Evolutionary conservation across 2,113 vertebrate genomes (phyloP).

Genomic region (Epinephelus cyanopodus): DNA sequence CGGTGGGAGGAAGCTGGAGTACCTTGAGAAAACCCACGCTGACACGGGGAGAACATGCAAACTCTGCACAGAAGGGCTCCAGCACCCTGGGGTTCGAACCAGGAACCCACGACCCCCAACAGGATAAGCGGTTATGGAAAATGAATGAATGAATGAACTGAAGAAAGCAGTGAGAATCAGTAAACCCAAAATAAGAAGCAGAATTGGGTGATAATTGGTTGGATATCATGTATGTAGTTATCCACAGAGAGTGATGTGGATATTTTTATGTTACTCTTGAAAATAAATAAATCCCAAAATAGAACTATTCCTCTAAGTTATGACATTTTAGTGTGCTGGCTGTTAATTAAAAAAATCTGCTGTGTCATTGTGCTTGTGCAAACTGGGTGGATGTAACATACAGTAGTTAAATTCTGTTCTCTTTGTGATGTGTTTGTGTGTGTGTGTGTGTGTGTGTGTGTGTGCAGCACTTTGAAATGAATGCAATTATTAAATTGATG

Average conservation of each 20-base stretch:
- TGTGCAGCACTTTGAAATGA: conserved; percentile 19
- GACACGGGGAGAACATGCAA: too few species aligned
- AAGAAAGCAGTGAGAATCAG: background rate
- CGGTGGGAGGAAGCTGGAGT: too few species aligned
- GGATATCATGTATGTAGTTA: too few species aligned
- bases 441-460: background rate
- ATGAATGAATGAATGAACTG: background rate
- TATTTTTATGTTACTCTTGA: background rate
- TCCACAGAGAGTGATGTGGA: background rate
- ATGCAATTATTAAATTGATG: conserved; percentile 22
- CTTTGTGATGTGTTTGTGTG: background rate
- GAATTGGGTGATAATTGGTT: background rate
- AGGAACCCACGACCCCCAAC: too few species aligned
- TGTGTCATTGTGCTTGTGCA: background rate
- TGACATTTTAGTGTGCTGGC: background rate
- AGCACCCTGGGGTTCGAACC: too few species aligned
- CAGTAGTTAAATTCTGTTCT: background rate
- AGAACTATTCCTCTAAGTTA: background rate
- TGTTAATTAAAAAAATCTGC: background rate
- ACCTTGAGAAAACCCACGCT: too few species aligned
- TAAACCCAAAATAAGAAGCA: background rate
- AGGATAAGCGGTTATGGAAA: too few species aligned
- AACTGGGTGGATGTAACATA: background rate
- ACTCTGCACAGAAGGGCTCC: too few species aligned
- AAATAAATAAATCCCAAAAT: background rate